Base-by-base conservation (phyloP, 2,888 invertebrate genomes). In the Ommatoiulus sabulosus region DNA sequence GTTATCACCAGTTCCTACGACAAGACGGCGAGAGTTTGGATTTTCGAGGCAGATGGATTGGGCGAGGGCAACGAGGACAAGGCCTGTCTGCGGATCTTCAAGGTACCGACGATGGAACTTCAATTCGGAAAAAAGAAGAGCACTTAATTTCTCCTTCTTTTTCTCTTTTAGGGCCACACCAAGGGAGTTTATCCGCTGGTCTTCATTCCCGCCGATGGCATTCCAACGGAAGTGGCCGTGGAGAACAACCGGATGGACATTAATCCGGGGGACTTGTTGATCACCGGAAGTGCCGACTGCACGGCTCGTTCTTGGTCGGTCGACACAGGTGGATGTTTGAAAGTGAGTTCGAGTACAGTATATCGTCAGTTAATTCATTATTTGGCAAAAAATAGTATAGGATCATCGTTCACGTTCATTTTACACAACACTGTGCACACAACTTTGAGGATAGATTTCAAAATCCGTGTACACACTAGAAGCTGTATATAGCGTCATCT, bases 111-210 rank as follows among this genome's bases (percentile, higher is more conserved):
- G 15, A 17, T 48, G 57, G 4, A 24, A 10, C 20, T n/a, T 4
- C 24, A 17, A 17, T n/a, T n/a, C 63, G 24, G 24, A 24, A 24
- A 10, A 5, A 6, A 72, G 20, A 24, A 6, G 48, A 48, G 3
- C 24, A 72, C 24, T n/a, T n/a, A n/a, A n/a, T n/a, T n/a, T 72
- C 3, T 72, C 24, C 57, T 17, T 2, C 35, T 35, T 35, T 84
- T 17, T 84, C 15, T 80, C 84, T 46, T 86, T 52, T 20, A 92
- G 90, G 94, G 94, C 1, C 94, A 94, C 91, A 92, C 92, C 87
- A 92, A 93, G 88, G 93, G 93, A 0, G 93, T 94, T 3, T 93
- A 93, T 90, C 93, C 94, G 0, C 90, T 94, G 87, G 92, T 93
- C 84, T 93, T 93, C 90, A 93, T 94, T 63, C 93, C 93, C 0